Base-by-base conservation (phyloP, 2,888 invertebrate species). In the Phymatocera aterrima region DNA sequence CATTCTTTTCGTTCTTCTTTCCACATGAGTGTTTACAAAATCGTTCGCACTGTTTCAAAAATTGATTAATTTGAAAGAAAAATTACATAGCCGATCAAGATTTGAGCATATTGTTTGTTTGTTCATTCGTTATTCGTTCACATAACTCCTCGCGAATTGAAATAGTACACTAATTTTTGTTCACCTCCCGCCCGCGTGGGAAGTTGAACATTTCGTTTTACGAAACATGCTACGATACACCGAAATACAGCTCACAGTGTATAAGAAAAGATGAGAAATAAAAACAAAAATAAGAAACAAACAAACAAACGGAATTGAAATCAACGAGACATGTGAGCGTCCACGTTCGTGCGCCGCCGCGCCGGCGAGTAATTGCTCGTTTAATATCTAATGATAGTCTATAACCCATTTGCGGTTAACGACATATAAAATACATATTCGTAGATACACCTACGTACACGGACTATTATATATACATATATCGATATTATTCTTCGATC, bases 131-230 rank as follows among this genome's bases (percentile, higher is more conserved):
- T n/a, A n/a, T n/a, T n/a, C n/a, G n/a, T n/a, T n/a, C n/a, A n/a
- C n/a, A n/a, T n/a, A n/a, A 64, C 61, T 64, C n/a, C 37, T 64
- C 18, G 61, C 2, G 2, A 64, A 64, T 37, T 12, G 34, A 64
- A 64, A 64, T 64, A 64, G n/a, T n/a, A n/a, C n/a, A n/a, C 61
- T 37, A 37, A 37, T 64, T 64, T 64, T 64, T 64, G 37, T 37
- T 60, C 60, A n/a, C n/a, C 61, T 24, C 61, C 37, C 12, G n/a
- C n/a, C n/a, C n/a, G n/a, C n/a, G n/a, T 12, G 28, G 37, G 6
- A 64, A 64, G 61, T 64, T 37, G n/a, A 64, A 21, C 61, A 37
- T 64, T 64, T 37, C 34, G 18, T 18, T 64, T 64, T 37, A 34
- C 18, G 61, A n/a, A n/a, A n/a, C n/a, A n/a, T n/a, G 37, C 34